These are phyloP conservation scores for Chymomyza caudatula DNA, from an alignment of 2,888 invertebrate genomes.

Conservation along the genomic window DNA sequence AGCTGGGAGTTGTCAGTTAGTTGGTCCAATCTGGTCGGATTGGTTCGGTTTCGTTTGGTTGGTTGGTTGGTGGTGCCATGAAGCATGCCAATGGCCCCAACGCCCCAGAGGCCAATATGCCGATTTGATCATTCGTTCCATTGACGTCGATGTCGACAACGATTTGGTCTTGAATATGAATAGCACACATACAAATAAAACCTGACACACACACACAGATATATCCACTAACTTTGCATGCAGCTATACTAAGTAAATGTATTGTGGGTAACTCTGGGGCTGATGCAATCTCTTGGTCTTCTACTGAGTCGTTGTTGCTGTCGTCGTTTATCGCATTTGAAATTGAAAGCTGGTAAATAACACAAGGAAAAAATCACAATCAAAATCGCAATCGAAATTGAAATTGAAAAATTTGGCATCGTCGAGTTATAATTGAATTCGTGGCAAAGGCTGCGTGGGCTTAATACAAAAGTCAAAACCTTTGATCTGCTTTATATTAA, in stretches of 20 bases:
- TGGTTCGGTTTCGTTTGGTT: background rate
- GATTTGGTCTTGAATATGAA: constrained; percentile 65
- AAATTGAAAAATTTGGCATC: constrained; percentile 36
- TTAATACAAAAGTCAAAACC: constrained; percentile 40
- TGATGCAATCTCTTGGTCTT: constrained; percentile 58
- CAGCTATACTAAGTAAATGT: background rate
- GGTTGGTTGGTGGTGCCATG: background rate
- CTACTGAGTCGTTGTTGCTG: constrained; percentile 30
- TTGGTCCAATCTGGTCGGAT: background rate
- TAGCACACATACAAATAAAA: constrained; percentile 20
- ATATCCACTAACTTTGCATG: background rate
- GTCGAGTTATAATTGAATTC: constrained; percentile 44
- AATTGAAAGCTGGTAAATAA: constrained; percentile 61
- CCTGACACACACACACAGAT: background rate
- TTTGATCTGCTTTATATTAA: constrained; percentile 18
- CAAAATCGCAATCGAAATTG: constrained; percentile 52
- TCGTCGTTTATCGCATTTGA: constrained; percentile 60
- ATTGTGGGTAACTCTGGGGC: constrained; percentile 20
- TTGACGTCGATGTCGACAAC: constrained; percentile 58
- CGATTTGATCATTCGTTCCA: constrained; percentile 28
- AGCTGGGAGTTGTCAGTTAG: background rate
- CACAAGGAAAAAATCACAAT: constrained; percentile 31
- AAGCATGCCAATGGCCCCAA: constrained; percentile 34
- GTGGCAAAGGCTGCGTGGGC: constrained; percentile 11
- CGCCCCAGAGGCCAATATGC: constrained; percentile 45